phyloP scores from a whole-genome alignment of 2,797 vertebrate species.

The Cynodonichthys magdalenae region DNA sequence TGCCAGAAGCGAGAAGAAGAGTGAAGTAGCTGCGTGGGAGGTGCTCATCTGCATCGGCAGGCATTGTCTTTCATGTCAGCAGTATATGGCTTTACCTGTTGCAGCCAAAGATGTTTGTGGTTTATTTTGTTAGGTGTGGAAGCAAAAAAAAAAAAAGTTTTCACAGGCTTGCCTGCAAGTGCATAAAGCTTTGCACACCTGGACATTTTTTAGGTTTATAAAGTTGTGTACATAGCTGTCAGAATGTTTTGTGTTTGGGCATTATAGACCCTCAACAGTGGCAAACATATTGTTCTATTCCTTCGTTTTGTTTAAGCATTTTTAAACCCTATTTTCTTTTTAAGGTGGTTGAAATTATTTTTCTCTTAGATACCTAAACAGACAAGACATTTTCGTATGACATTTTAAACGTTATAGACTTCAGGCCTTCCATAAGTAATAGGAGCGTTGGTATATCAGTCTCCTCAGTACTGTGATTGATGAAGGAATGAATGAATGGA shows the following conservation, averaged over 20 bases:
- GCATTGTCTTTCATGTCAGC: conserved; percentile 55
- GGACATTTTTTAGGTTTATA: conserved; percentile 37
- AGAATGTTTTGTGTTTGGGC: conserved; percentile 11
- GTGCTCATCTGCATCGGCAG: conserved; percentile 67
- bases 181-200: conserved; percentile 35
- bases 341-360: background rate
- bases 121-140: conserved; percentile 34
- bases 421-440: background rate
- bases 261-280: background rate
- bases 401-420: background rate
- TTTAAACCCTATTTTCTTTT: conserved; percentile 10
- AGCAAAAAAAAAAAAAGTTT: conserved; percentile 12
- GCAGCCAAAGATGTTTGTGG: conserved; percentile 41
- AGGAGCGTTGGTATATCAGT: background rate
- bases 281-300: background rate
- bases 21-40: conserved; percentile 63
- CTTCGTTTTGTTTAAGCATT: background rate
- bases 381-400: too few relatives aligned
- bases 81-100: conserved; percentile 53
- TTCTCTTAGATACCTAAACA: too few relatives aligned
- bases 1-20: conserved; percentile 76
- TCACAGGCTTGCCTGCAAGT: conserved; percentile 22
- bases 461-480: too few relatives aligned
- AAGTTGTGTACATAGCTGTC: conserved; percentile 28
- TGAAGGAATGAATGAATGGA: too few relatives aligned